A percentile compares a stretch with the other conserved stretches of the same genome.
Evolutionary conservation across 2,113 vertebrate species (phyloP).

Genomic region (Microtus ochrogaster): DNA sequence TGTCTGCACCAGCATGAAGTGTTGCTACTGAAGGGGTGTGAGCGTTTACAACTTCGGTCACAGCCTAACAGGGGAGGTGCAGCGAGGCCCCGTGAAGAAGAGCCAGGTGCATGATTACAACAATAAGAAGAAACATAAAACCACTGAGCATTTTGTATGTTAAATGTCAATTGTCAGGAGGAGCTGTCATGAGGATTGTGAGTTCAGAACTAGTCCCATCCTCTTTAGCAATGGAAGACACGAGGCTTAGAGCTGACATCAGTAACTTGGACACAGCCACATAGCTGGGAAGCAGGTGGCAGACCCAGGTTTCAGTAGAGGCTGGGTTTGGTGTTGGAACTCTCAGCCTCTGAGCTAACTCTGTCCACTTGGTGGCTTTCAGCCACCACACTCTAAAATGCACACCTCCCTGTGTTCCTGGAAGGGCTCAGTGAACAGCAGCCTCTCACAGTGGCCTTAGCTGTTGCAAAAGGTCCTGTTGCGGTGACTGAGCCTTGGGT

Average conservation of each 20-base stretch:
- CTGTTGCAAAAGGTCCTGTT: background rate
- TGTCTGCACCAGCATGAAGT: background rate
- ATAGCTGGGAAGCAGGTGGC: background rate
- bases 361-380: background rate
- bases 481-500: background rate
- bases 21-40: background rate
- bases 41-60: background rate
- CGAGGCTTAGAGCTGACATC: background rate
- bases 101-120: background rate
- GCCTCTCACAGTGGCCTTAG: background rate
- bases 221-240: background rate
- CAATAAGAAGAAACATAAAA: background rate
- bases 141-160: background rate
- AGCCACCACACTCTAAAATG: background rate
- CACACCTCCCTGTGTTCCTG: background rate
- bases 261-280: background rate
- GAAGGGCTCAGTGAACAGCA: background rate
- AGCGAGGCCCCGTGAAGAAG: background rate
- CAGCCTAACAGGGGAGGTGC: background rate
- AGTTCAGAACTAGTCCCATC: background rate
- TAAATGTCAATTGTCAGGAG: background rate
- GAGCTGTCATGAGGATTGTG: background rate
- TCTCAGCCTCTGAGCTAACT: background rate
- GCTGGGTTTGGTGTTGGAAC: background rate
- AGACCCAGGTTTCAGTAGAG: background rate